phyloP scores from a whole-genome alignment of 1,140 invertebrate genomes.

The Tetranychus cinnabarinus region DNA sequence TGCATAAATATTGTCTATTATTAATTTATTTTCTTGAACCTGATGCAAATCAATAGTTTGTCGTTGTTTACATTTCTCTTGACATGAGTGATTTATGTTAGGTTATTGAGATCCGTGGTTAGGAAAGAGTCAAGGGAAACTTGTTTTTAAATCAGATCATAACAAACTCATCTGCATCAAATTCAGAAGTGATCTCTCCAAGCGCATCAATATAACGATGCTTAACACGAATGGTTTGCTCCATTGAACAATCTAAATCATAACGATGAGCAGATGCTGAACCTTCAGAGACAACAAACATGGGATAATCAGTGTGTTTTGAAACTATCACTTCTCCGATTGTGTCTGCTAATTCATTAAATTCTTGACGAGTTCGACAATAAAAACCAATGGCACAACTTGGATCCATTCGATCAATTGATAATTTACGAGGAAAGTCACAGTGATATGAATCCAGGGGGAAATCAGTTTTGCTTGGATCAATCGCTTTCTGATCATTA shows the following conservation, averaged over 20 bases:
- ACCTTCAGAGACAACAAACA: slow-evolving; percentile 51
- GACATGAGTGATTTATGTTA: too few relatives aligned
- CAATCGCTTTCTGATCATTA: slow-evolving; percentile 68
- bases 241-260: background rate
- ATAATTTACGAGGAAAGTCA: slow-evolving; percentile 56
- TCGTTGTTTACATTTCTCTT: too few relatives aligned
- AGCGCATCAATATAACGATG: slow-evolving; percentile 12
- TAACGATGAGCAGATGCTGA: slow-evolving; percentile 22
- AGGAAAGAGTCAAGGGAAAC: too few relatives aligned
- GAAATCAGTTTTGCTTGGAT: slow-evolving; percentile 22
- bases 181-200: slow-evolving; percentile 33
- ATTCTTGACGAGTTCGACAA: slow-evolving; percentile 44
- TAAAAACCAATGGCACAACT: slow-evolving; percentile 78
- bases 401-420: slow-evolving; percentile 69
- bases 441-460: slow-evolving; percentile 49
- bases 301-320: slow-evolving; percentile 38
- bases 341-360: slow-evolving; percentile 23
- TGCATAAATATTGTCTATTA: too few relatives aligned
- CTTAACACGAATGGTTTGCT: slow-evolving; percentile 3
- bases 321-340: slow-evolving; percentile 29
- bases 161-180: slow-evolving; percentile 45
- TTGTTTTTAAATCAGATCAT: background rate
- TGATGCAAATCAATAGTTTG: too few relatives aligned
- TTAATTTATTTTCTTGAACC: too few relatives aligned
- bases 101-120: too few relatives aligned